A percentile compares a stretch with the other conserved stretches of the same genome.
phyloP scores from a whole-genome alignment of 92 coral and sea anemone genomes.

The Zoanthus sansibaricus region DNA sequence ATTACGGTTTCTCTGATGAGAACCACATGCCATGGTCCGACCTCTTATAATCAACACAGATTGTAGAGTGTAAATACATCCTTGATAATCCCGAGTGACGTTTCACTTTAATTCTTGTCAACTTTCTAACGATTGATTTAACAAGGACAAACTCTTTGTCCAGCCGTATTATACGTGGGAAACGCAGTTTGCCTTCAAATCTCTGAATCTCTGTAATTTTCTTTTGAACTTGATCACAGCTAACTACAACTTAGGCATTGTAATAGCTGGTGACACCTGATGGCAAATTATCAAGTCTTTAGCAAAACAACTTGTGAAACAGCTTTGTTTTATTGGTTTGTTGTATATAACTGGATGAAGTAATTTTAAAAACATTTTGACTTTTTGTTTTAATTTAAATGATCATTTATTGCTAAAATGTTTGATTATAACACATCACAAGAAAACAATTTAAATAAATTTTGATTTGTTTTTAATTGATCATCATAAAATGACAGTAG shows the following conservation, averaged over 20 bases:
- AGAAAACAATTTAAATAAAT: background rate
- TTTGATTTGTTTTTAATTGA: background rate
- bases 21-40: background rate
- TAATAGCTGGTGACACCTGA: too few species aligned
- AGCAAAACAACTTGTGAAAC: too few species aligned
- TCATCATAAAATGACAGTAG: background rate
- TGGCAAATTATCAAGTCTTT: too few species aligned
- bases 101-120: background rate
- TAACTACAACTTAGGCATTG: too few species aligned
- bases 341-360: background rate
- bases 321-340: too few species aligned
- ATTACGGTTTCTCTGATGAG: background rate
- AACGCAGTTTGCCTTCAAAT: too few species aligned
- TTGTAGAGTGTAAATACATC: background rate
- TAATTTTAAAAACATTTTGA: too few species aligned
- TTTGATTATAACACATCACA: background rate
- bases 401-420: background rate
- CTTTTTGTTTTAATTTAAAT: background rate
- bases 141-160: background rate
- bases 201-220: too few species aligned
- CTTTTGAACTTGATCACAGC: too few species aligned
- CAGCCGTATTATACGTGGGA: slow-evolving; percentile 10
- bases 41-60: background rate
- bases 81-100: background rate
- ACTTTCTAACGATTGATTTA: background rate